phyloP scores from a whole-genome alignment of 2,113 vertebrate species.

The Casuarius casuarius region DNA sequence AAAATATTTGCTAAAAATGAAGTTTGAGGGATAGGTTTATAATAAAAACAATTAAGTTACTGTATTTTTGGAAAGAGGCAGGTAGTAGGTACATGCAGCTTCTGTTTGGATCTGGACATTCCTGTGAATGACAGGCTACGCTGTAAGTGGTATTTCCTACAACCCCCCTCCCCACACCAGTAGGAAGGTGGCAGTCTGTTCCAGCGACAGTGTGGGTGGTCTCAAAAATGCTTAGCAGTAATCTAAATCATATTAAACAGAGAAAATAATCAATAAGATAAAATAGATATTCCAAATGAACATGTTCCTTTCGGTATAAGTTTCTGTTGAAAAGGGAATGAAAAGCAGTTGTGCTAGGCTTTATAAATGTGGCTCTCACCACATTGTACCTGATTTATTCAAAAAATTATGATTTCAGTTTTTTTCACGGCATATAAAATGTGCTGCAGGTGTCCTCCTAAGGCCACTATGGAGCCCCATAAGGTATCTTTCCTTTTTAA shows the following conservation, averaged over 20 bases:
- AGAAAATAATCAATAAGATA: conserved; percentile 9
- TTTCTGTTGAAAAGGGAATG: conserved; percentile 18
- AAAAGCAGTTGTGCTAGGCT: conserved; percentile 25
- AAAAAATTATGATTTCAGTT: not conserved
- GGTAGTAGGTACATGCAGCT: not conserved
- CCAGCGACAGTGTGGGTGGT: not conserved
- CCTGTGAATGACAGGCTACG: not conserved
- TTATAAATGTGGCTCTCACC: not conserved
- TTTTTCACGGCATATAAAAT: not conserved
- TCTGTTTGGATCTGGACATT: not conserved
- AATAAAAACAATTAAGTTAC: not conserved
- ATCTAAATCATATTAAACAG: not conserved
- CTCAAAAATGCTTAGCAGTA: no score
- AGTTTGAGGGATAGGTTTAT: not conserved
- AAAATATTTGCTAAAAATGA: not conserved
- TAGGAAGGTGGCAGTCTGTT: not conserved
- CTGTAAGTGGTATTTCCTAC: not conserved
- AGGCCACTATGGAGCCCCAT: not conserved
- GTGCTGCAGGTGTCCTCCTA: not conserved
- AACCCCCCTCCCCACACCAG: no score
- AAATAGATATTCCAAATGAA: conserved; percentile 23
- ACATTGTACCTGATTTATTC: not conserved
- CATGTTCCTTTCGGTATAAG: not conserved
- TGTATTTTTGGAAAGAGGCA: not conserved
- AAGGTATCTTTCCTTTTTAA: not conserved